Base-by-base conservation (phyloP, 2,113 vertebrate genomes). In the Bathybates hornii region DNA sequence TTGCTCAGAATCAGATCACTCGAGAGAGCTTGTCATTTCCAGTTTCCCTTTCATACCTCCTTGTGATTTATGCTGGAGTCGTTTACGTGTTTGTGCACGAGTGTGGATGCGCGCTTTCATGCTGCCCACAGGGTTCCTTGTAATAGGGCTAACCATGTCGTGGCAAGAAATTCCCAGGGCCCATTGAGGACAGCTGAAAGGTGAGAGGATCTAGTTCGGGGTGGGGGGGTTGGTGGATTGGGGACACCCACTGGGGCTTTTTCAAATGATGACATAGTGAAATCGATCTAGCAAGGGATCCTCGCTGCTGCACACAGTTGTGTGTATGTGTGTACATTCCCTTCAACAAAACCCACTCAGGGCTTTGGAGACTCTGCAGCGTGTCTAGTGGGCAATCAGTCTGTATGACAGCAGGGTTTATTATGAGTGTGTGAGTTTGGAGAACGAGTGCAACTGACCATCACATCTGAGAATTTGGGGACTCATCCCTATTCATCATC, bases 121-220 rank as follows among this genome's bases (percentile, higher is more conserved):
- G 76, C 87, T 87, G 90, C 92, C 91, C 85, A 91, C 50, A 6
- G 86, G 87, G 84, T 86, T 92, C 93, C 94, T 95, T 95, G 93
- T 95, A 80, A 94, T 68, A 63, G 90, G 84, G 90, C 93, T 92
- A 94, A 95, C 91, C 89, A 92, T 94, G 95, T 93, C 87, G 86
- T 90, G 93, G 95, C 93, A 94, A 95, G 95, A 93, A 96, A 93
- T 88, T 92, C 87, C 90, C 91, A 57, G 53, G 61, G 84, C 89
- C 92, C 93, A 94, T 91, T 96, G 95, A 96, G 80, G 71, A 82
- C 27, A 24, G 83, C 91, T 95, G 94, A 91, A 95, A 95, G 92
- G 89, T n/a, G 93, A 96, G 93, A 95, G 86, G 89, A 73, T 56
- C 50, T 7, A 54, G 84, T 48, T 48, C 68, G 1, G 53, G 54